These are phyloP conservation scores for Siniperca knerii DNA, from an alignment of 2,113 vertebrate species.

Conservation along the genomic window DNA sequence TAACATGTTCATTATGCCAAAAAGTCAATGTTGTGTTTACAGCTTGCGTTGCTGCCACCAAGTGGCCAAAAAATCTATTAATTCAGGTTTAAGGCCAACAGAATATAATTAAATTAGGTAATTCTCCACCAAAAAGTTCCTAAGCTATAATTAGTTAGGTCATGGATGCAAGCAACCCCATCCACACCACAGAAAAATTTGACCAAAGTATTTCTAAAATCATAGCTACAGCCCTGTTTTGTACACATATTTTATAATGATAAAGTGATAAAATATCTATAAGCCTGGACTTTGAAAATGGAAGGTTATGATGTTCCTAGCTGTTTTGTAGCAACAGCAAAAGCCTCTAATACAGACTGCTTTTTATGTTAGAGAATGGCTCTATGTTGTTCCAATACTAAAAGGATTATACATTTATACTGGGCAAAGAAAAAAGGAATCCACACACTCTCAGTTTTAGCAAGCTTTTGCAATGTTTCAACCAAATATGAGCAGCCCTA, in stretches of 20 bases:
- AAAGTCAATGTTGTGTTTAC: background rate
- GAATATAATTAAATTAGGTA: too few species aligned
- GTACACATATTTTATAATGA: background rate
- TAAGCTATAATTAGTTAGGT: too few species aligned
- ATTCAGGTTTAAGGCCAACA: background rate
- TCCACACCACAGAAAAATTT: too few species aligned
- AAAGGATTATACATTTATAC: conserved; percentile 21
- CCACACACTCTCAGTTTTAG: background rate
- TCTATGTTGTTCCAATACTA: background rate
- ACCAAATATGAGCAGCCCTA: conserved; percentile 1
- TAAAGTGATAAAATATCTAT: background rate
- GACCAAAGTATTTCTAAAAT: background rate
- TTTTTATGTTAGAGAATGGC: background rate
- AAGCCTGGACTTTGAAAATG: background rate
- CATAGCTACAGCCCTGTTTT: background rate
- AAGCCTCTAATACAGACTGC: background rate
- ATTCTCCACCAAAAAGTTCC: too few species aligned
- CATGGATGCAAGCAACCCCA: too few species aligned
- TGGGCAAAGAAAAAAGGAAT: background rate
- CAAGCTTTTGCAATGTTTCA: conserved; percentile 13
- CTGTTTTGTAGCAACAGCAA: background rate
- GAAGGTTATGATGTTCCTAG: background rate
- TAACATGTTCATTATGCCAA: background rate
- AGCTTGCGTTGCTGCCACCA: background rate
- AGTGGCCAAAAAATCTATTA: background rate